Base-by-base conservation (phyloP, 2,797 vertebrate species). In the Selene dorsalis region DNA sequence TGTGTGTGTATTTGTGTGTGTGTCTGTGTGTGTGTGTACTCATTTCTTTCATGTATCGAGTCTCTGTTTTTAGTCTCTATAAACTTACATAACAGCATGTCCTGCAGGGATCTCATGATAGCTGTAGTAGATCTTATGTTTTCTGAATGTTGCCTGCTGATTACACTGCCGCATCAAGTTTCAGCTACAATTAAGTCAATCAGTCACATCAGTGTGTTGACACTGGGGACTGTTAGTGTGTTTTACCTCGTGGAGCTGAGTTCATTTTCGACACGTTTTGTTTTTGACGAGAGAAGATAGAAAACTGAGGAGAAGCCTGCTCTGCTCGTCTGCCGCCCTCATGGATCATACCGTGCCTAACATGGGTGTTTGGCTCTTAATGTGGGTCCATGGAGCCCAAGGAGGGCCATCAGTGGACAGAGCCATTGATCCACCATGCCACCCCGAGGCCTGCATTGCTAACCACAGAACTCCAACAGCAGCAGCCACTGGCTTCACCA, bases 391-490 rank as follows among this genome's bases (percentile, higher is more conserved):
- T 0, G 10, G 24, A 58, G 62, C 64, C 56, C 72, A 80, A 78
- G 66, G 63, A 86, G 75, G 62, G 66, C 80, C 80, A 83, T 85
- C 84, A 84, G 83, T 53, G 72, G 77, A 87, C 66, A 82, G 63
- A 83, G 66, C 39, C 75, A 89, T 91, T 18, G 88, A 92, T 89
- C 80, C 82, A 28, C 32, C 65, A 56, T 59, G 69, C 45, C 57
- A 52, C 80, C 90, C 78, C 20, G 14, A 84, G 87, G 85, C 80
- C 63, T 69, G 52, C 20, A 8, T 8, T 9, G 30, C 39, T 53
- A 69, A 48, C 71, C 20, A 59, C 50, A 69, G 55, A 22, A 43
- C 62, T 38, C 43, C 60, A 70, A 56, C 24, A 82, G 60, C 69
- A 73, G 63, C 60, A 74, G 38, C 43, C 39, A 56, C 41, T 16